Percentiles rank a stretch among this genome's conserved stretches.
Conservation (phyloP, 2,888 invertebrate genomes). For the Aleiodes testaceus region DNA sequence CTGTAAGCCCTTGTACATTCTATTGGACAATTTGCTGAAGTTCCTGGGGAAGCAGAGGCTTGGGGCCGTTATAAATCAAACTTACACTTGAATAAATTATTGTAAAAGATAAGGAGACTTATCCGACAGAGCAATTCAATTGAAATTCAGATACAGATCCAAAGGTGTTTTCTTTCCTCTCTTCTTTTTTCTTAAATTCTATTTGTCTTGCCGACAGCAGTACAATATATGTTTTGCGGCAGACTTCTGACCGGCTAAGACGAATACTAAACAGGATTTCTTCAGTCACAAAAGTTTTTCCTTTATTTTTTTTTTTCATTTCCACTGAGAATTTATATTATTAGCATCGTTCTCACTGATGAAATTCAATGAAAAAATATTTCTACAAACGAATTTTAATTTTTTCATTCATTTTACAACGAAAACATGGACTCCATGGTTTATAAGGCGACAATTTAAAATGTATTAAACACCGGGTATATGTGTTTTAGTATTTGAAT, state of each 20-base stretch:
- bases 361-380: background rate
- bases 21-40: conserved; percentile 29
- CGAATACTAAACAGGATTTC: conserved; percentile 47
- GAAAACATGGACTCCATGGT: too few species aligned
- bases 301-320: background rate
- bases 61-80: conserved; percentile 36
- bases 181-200: conserved; percentile 33
- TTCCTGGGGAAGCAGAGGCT: background rate
- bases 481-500: conserved; percentile 55
- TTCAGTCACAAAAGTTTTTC: conserved; percentile 25
- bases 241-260: conserved; percentile 35
- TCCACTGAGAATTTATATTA: conserved; percentile 14
- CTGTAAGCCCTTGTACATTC: conserved; percentile 16
- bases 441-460: conserved; percentile 2
- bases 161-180: conserved; percentile 16
- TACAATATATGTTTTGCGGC: conserved; percentile 43
- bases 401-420: too few species aligned
- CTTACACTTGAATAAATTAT: conserved; percentile 37
- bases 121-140: conserved; percentile 28
- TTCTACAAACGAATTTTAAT: background rate
- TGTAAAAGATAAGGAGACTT: conserved; percentile 29
- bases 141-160: conserved; percentile 43
- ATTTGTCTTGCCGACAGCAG: conserved; percentile 44
- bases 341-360: background rate
- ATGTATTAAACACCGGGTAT: conserved; percentile 29